phyloP scores from a whole-genome alignment of 2,888 invertebrate species.

The Girardia tigrina region DNA sequence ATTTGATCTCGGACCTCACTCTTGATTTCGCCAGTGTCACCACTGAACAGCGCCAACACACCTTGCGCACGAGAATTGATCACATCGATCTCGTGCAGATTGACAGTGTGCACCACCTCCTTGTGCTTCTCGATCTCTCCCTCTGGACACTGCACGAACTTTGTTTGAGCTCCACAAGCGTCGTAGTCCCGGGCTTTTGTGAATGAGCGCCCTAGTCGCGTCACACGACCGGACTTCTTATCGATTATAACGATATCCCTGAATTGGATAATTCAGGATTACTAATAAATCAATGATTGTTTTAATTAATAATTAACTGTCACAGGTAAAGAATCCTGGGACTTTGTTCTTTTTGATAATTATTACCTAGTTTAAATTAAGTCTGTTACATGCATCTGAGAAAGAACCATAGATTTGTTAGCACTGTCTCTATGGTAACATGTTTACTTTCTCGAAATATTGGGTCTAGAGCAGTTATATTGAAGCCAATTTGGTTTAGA shows the following conservation, averaged over 20 bases:
- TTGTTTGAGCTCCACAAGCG: constrained; percentile 65
- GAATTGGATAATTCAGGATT: too few relatives aligned
- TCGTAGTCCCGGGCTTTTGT: constrained; percentile 91
- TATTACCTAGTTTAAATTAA: too few relatives aligned
- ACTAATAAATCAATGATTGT: too few relatives aligned
- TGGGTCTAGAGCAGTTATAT: too few relatives aligned
- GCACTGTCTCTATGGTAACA: too few relatives aligned
- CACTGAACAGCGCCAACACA: constrained; percentile 76
- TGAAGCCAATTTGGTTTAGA: too few relatives aligned
- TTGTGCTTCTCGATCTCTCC: constrained; percentile 94
- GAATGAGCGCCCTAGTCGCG: constrained; percentile 77
- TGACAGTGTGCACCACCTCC: constrained; percentile 88
- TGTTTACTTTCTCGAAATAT: too few relatives aligned
- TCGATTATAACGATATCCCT: constrained; percentile 93
- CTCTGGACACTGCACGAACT: constrained; percentile 93
- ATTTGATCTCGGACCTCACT: constrained; percentile 92
- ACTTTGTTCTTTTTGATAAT: too few relatives aligned
- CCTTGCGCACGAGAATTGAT: constrained; percentile 96
- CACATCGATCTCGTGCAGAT: constrained; percentile 95
- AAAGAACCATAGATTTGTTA: too few relatives aligned
- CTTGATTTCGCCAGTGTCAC: constrained; percentile 98
- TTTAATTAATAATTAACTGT: too few relatives aligned
- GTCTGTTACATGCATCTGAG: too few relatives aligned
- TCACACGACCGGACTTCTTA: constrained; percentile 87
- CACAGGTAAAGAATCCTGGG: too few relatives aligned